A percentile compares a stretch with the other conserved stretches of the same genome.
These are phyloP conservation scores for Salminus brasiliensis DNA, from an alignment of 2,113 vertebrate species.

Conservation along the genomic window DNA sequence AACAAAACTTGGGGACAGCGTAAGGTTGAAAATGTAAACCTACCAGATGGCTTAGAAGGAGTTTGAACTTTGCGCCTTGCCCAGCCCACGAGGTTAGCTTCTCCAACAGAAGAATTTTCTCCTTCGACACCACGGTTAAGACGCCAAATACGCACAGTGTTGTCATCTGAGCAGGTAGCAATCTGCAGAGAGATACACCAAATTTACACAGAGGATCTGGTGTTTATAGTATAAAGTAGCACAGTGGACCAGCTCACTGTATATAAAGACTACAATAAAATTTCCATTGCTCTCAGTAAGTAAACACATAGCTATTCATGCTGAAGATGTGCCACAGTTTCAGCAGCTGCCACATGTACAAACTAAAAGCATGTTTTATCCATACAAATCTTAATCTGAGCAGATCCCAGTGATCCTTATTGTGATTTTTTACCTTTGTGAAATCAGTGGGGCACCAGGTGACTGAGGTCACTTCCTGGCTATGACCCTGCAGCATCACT, in stretches of 20 bases:
- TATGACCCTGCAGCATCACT: conserved; percentile 86
- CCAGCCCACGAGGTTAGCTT: conserved; percentile 81
- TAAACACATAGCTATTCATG: too few relatives aligned
- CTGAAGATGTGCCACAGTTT: too few relatives aligned
- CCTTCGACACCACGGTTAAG: conserved; percentile 72
- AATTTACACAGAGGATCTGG: too few relatives aligned
- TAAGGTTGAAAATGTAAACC: neutral
- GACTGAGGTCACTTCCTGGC: conserved; percentile 93
- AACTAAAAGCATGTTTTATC: too few relatives aligned
- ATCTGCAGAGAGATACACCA: conserved; percentile 76
- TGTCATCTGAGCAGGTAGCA: conserved; percentile 95
- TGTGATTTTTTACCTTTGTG: conserved; percentile 82
- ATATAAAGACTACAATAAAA: neutral
- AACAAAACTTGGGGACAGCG: neutral
- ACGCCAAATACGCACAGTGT: conserved; percentile 91
- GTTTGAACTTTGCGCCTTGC: conserved; percentile 72
- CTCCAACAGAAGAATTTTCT: conserved; percentile 65
- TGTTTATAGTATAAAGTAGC: too few relatives aligned
- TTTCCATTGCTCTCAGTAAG: too few relatives aligned
- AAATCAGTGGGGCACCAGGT: conserved; percentile 96
- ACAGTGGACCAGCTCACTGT: too few relatives aligned
- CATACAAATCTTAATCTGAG: too few relatives aligned
- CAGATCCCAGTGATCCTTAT: too few relatives aligned
- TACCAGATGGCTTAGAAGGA: conserved; percentile 38
- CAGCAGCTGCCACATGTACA: too few relatives aligned